Evolutionary conservation across 2,113 vertebrate species (phyloP).

Genomic region (Bucco capensis): DNA sequence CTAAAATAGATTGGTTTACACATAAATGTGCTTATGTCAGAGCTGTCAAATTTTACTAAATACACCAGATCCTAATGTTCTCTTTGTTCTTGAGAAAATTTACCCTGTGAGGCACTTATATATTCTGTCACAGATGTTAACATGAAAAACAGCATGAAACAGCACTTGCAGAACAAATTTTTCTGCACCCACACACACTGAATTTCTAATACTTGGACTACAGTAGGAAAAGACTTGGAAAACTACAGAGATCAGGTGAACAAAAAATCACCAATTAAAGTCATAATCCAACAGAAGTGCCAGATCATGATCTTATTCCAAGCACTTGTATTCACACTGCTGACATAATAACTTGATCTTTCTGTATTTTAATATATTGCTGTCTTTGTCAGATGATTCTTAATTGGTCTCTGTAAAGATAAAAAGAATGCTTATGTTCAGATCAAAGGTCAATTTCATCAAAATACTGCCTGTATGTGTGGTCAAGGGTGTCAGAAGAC

Average conservation of each 20-base stretch:
- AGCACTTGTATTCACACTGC: accelerated
- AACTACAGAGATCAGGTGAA: neutral
- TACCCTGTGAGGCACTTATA: neutral
- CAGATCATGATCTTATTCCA: neutral
- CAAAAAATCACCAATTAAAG: neutral
- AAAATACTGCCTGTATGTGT: neutral
- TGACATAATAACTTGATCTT: neutral
- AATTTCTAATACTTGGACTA: neutral
- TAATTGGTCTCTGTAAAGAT: neutral
- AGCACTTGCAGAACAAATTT: neutral
- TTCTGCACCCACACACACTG: neutral
- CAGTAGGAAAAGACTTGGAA: neutral
- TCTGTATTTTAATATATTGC: neutral
- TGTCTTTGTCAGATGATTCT: neutral
- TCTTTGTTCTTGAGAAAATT: neutral
- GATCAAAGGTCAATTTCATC: neutral
- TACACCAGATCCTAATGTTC: neutral
- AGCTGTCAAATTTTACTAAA: neutral
- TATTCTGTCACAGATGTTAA: neutral
- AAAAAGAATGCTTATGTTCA: neutral
- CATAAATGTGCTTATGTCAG: neutral
- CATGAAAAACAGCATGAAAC: neutral
- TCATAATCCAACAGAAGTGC: neutral
- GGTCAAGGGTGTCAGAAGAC: neutral
- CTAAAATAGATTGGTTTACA: neutral